Conservation (phyloP, 1,140 invertebrate species). For the Zaprionus capensis region DNA sequence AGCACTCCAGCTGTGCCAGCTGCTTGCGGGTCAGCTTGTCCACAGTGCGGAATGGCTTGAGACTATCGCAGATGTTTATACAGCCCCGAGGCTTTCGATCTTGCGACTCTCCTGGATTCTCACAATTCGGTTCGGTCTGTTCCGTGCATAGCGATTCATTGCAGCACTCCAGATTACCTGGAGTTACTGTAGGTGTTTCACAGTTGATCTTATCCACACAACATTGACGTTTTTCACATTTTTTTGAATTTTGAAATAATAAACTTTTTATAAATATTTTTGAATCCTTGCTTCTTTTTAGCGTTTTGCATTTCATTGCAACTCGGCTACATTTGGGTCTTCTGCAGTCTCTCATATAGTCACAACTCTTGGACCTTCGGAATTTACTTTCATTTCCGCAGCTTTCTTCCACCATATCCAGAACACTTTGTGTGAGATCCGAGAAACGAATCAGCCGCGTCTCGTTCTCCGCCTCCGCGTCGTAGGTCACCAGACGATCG, state of each 20-base stretch:
- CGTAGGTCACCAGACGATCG: conserved; percentile 54
- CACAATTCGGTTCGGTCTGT: not conserved
- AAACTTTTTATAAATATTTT: not conserved
- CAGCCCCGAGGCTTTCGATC: not conserved
- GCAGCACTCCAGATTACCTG: too few relatives aligned
- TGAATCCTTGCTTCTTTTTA: not conserved
- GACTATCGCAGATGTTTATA: not conserved
- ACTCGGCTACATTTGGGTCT: not conserved
- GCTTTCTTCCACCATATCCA: not conserved
- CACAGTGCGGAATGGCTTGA: not conserved
- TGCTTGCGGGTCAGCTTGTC: not conserved
- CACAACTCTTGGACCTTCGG: not conserved
- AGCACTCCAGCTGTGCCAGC: conserved; percentile 1
- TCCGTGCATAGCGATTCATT: not conserved
- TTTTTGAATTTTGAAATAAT: not conserved
- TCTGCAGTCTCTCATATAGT: not conserved
- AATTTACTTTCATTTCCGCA: not conserved
- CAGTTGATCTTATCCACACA: not conserved
- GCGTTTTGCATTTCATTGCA: not conserved
- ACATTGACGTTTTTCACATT: not conserved
- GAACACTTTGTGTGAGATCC: conserved; percentile 20
- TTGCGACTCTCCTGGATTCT: not conserved
- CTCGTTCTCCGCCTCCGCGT: conserved; percentile 49
- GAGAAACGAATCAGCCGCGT: conserved; percentile 43
- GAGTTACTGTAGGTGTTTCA: not conserved